phyloP scores from a whole-genome alignment of 2,888 invertebrate genomes.

The Lamellibrachia satsuma region DNA sequence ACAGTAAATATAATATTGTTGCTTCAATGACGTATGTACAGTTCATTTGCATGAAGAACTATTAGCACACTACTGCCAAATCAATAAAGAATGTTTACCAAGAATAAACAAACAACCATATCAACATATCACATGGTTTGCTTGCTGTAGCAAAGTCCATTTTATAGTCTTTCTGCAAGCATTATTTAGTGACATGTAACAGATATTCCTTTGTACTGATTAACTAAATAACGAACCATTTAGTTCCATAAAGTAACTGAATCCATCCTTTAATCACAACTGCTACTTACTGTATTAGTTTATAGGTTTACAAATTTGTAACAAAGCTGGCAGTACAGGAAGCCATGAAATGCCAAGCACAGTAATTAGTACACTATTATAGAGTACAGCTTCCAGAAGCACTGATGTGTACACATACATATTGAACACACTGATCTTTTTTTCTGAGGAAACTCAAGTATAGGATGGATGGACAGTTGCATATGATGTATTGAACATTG shows the following conservation, averaged over 20 bases:
- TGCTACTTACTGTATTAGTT: background rate
- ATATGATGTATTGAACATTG: background rate
- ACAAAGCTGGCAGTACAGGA: background rate
- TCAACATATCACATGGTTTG: background rate
- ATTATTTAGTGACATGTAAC: background rate
- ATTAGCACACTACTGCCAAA: background rate
- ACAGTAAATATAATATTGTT: constrained; percentile 13
- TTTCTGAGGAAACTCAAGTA: background rate
- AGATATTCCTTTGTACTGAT: background rate
- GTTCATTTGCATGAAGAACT: background rate
- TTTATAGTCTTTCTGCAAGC: background rate
- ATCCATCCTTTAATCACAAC: background rate
- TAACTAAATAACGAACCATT: background rate
- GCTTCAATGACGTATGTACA: background rate
- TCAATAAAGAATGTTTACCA: background rate
- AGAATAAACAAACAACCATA: constrained; percentile 6
- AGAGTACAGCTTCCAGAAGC: background rate
- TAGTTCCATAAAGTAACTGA: background rate
- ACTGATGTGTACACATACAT: background rate
- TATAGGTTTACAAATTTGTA: background rate
- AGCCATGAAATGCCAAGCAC: background rate
- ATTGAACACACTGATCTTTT: background rate
- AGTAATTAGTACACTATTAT: background rate
- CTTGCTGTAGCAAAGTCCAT: background rate
- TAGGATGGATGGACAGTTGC: background rate